A percentile compares a stretch with the other conserved stretches of the same genome.
Evolutionary conservation across 2,797 vertebrate genomes (phyloP).

Genomic region (Semotilus atromaculatus): DNA sequence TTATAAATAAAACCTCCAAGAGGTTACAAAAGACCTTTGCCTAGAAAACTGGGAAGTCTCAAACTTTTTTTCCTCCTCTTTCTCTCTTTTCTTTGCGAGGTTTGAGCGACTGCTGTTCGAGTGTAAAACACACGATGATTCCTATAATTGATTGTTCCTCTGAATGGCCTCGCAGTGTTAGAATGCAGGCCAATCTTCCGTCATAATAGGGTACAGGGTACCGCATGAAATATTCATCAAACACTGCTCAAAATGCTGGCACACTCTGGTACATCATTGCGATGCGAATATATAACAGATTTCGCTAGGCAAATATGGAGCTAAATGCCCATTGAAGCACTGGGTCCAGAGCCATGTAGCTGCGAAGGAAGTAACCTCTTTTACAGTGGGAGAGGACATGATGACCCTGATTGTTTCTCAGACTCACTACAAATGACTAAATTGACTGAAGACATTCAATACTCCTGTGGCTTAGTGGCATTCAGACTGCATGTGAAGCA

Average conservation of each 20-base stretch:
- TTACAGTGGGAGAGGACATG: conserved; percentile 60
- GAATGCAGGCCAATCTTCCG: conserved; percentile 73
- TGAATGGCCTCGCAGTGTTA: conserved; percentile 67
- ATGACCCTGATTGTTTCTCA: conserved; percentile 73
- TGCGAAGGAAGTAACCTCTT: conserved; percentile 71
- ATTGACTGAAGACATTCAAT: conserved; percentile 71
- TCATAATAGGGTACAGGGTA: conserved; percentile 71
- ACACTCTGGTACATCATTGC: conserved; percentile 70
- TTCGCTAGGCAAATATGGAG: conserved; percentile 67
- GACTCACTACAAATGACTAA: conserved; percentile 70
- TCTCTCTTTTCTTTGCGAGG: conserved; percentile 47
- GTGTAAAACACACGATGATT: conserved; percentile 70
- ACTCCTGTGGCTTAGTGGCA: conserved; percentile 76
- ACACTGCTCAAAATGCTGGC: conserved; percentile 65
- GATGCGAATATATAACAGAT: conserved; percentile 70
- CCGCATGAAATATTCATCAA: conserved; percentile 79
- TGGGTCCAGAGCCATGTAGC: conserved; percentile 64
- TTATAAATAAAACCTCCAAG: conserved; percentile 56
- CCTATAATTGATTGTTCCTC: conserved; percentile 72
- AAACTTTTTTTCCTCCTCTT: conserved; percentile 46
- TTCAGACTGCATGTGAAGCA: conserved; percentile 77
- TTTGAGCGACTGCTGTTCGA: conserved; percentile 66
- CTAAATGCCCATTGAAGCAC: conserved; percentile 58
- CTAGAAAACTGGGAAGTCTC: conserved; percentile 39
- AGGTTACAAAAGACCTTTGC: conserved; percentile 61